Base-by-base conservation (phyloP, 1,140 invertebrate genomes). In the Liolophura sinensis region DNA sequence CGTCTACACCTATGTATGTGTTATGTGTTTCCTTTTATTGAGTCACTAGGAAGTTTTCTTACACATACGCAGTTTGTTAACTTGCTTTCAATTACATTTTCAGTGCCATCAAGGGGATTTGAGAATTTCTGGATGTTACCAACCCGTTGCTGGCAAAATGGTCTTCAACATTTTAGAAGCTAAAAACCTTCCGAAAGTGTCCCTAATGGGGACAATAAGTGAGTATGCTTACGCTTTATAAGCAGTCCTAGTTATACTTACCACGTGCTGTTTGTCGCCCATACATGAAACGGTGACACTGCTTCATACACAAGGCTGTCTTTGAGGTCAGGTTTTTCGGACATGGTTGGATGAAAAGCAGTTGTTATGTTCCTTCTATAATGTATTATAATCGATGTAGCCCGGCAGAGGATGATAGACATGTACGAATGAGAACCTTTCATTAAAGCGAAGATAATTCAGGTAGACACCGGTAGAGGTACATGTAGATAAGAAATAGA, bases 111-210 rank as follows among this genome's bases (percentile, higher is more conserved):
- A 81, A 74, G 79, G 79, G 46, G 79, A 81, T 68, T 71, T 81
- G n/a, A 70, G 78, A 56, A 76, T 81, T 69, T 79, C 79, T 47
- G 79, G 79, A 4, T 81, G 79, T 69, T 81, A 79, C 64, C 79
- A 81, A 52, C 79, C 79, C n/a, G 79, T 81, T 15, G 79, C 79
- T 11, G 79, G 79, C 1, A 81, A 81, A 71, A 81, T 81, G 56
- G 79, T 79, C 18, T 81, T 81, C 65, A 81, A 76, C 63, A 74
- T 81, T 18, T 62, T 80, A 57, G 79, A 81, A 67, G 79, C 75
- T 1, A 71, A 78, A 47, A 77, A 75, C 46, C 62, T 81, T 27
- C 79, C 79, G 54, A 67, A 78, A 40, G 78, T 81, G 1, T 80
- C 79, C 4, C 55, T 81, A 16, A 66, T 81, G 14, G 79, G 79